Evolutionary conservation across 2,888 invertebrate species (phyloP).

Genomic region (Anaspis maculata): DNA sequence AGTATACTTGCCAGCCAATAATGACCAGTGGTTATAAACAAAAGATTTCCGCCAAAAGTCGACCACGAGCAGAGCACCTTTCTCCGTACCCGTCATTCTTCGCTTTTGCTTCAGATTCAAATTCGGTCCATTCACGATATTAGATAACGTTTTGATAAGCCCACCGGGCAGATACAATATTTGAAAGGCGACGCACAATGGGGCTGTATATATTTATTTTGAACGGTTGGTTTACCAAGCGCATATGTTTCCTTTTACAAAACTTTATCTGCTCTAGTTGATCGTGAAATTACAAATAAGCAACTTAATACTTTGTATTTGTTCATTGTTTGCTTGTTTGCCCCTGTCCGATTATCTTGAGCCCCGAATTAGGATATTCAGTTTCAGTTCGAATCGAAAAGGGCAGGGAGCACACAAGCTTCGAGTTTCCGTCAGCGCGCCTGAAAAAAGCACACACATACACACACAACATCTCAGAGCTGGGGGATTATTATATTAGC

Average conservation of each 20-base stretch:
- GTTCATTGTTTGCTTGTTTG: slow-evolving; percentile 23
- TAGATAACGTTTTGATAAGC: too few relatives aligned
- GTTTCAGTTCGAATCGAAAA: slow-evolving; percentile 16
- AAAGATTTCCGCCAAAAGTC: too few relatives aligned
- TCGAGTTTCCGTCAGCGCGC: too few relatives aligned
- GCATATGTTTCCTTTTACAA: slow-evolving; percentile 17
- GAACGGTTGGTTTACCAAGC: slow-evolving; percentile 12
- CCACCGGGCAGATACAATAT: background rate
- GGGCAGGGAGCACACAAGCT: slow-evolving; percentile 3
- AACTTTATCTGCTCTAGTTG: slow-evolving; percentile 21
- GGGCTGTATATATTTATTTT: slow-evolving; percentile 13
- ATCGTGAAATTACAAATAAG: slow-evolving; percentile 27
- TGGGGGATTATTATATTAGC: too few relatives aligned
- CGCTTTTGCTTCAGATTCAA: too few relatives aligned
- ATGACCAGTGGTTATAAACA: too few relatives aligned
- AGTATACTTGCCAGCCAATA: too few relatives aligned
- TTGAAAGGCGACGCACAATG: slow-evolving; percentile 3
- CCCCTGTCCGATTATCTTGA: slow-evolving; percentile 23
- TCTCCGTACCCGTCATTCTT: too few relatives aligned
- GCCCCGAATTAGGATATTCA: slow-evolving; percentile 23
- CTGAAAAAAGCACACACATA: too few relatives aligned
- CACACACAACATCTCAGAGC: too few relatives aligned
- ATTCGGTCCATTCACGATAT: too few relatives aligned
- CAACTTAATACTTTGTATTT: slow-evolving; percentile 25
- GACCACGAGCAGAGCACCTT: too few relatives aligned